Base-by-base conservation (phyloP, 2,797 vertebrate genomes). In the Sparus aurata region DNA sequence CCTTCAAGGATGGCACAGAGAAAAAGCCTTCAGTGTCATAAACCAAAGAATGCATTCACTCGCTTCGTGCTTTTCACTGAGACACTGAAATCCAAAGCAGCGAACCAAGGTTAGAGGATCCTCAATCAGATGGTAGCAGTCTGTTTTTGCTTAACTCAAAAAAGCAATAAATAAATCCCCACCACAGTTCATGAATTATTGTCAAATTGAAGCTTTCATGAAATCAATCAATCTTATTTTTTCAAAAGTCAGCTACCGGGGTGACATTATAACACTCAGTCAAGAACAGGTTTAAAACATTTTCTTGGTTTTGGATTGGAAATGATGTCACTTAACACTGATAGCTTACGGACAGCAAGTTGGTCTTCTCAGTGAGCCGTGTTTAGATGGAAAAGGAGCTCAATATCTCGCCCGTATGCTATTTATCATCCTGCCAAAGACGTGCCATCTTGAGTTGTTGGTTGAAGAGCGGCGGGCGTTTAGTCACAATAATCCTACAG, bases 401-500 rank as follows among this genome's bases (percentile, higher is more conserved):
- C 72, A 81, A 75, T 49, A 77, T 77, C 73, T 80, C 4, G 52
- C 30, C 73, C 49, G 50, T 74, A 60, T 45, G 49, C 63, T 69
- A 58, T 85, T 91, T 74, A 85, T 86, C 82, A 75, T 69, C 72
- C 69, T 80, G 82, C 77, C 77, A 82, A 80, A 86, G 66, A 82
- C 58, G 7, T 38, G 65, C 60, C 82, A 64, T 82, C 72, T 49
- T 79, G 72, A 83, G 83, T 45, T 23, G 72, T 41, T 46, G 65
- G 75, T 57, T 79, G 80, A 83, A 69, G 70, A 79, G 72, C 58
- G 1, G 50, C 43, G 18, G 73, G 73, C 53, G 88, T 84, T 77
- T 46, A 88, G 83, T 86, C 87, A 87, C 78, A 86, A 84, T 84
- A 86, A 87, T 82, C 71, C 90, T 69, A 87, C 77, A 77, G 82